Conservation (phyloP, 2,888 invertebrate species). For the Nephrotoma guestfalica region DNA sequence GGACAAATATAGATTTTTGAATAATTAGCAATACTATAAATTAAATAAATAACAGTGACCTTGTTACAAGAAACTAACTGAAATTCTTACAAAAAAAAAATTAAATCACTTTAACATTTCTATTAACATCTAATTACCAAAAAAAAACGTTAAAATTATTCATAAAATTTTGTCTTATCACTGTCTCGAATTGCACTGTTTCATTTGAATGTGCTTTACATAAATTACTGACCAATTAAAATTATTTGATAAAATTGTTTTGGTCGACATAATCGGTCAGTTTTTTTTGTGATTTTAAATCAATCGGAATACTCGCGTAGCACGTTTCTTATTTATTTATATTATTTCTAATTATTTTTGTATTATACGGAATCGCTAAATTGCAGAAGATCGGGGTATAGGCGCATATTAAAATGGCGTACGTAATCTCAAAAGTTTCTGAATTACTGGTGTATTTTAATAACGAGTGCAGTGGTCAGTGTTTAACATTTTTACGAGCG, state of each 20-base stretch:
- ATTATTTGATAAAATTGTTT: not conserved
- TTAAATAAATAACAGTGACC: too few species aligned
- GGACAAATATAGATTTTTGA: too few species aligned
- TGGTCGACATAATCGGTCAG: not conserved
- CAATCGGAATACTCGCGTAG: not conserved
- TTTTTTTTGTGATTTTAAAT: not conserved
- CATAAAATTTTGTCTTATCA: not conserved
- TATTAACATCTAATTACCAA: not conserved
- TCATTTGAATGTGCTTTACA: not conserved
- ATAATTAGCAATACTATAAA: too few species aligned
- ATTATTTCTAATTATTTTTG: not conserved
- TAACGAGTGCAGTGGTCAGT: conserved; percentile 31
- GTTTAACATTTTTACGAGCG: not conserved
- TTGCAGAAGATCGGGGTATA: not conserved
- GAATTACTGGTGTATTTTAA: conserved; percentile 27
- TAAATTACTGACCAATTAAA: not conserved
- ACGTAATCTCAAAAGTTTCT: conserved; percentile 25
- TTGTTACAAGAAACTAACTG: too few species aligned
- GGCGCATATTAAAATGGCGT: conserved; percentile 24
- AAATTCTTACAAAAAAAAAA: too few species aligned
- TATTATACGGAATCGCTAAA: not conserved
- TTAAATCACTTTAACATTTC: too few species aligned
- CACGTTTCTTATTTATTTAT: not conserved
- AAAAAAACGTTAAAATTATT: not conserved
- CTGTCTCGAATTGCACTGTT: not conserved